A percentile compares a stretch with the other conserved stretches of the same genome.
Evolutionary conservation across 2,113 vertebrate species (phyloP).

Genomic region (Anguilla rostrata): DNA sequence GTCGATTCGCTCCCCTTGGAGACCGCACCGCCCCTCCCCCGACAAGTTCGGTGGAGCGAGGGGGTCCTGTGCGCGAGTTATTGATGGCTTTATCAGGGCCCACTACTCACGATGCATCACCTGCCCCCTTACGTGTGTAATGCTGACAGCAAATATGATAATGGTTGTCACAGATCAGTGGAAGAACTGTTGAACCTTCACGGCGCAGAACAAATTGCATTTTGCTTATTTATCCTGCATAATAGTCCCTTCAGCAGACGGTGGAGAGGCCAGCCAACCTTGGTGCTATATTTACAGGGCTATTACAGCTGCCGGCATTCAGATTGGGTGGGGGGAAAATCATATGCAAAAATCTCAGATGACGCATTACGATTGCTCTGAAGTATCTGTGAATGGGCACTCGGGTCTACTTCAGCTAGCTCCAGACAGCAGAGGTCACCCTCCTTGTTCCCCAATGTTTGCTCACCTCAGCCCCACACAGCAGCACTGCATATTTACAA

Average conservation of each 20-base stretch:
- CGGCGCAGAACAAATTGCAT: slow-evolving; percentile 72
- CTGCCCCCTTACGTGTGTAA: slow-evolving; percentile 76
- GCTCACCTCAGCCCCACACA: slow-evolving; percentile 22
- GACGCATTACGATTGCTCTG: neutral
- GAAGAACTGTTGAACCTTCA: slow-evolving; percentile 73
- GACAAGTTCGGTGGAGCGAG: slow-evolving; percentile 53
- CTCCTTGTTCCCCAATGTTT: slow-evolving; percentile 32
- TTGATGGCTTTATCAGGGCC: slow-evolving; percentile 81
- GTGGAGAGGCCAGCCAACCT: slow-evolving; percentile 58
- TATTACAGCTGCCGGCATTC: slow-evolving; percentile 16
- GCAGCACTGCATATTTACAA: slow-evolving; percentile 25
- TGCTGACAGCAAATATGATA: slow-evolving; percentile 84
- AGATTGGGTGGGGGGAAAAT: slow-evolving; percentile 6
- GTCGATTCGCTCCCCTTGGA: slow-evolving; percentile 44
- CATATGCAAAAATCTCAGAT: slow-evolving; percentile 20
- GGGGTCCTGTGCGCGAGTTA: slow-evolving; percentile 68
- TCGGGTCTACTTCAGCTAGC: neutral
- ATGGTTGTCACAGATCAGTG: slow-evolving; percentile 80
- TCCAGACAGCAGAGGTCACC: slow-evolving; percentile 28
- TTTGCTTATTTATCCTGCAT: slow-evolving; percentile 73
- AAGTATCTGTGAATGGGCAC: neutral
- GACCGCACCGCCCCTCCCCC: slow-evolving; percentile 13
- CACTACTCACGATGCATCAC: slow-evolving; percentile 72
- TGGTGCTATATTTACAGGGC: slow-evolving; percentile 58
- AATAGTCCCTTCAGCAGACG: slow-evolving; percentile 63